These are phyloP conservation scores for Gyps fulvus DNA, from an alignment of 2,113 vertebrate species.

Conservation along the genomic window DNA sequence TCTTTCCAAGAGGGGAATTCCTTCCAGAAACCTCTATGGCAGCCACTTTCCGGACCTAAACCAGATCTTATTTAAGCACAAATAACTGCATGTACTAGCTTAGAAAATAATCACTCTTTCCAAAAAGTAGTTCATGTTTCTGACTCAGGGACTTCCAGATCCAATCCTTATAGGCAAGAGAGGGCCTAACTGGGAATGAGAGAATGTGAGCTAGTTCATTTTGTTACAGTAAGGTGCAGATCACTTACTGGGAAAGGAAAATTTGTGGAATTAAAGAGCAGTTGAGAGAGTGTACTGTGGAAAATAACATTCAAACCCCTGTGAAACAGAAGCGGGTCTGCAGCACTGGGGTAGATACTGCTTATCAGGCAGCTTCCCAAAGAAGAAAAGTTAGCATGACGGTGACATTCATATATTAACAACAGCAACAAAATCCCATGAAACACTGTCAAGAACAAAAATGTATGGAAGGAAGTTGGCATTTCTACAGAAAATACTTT, in stretches of 20 bases:
- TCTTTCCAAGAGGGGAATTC: neutral
- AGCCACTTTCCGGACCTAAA: neutral
- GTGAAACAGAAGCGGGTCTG: neutral
- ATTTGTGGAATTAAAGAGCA: neutral
- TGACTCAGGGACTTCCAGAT: neutral
- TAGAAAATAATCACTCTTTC: neutral
- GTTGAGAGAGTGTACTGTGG: neutral
- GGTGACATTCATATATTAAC: neutral
- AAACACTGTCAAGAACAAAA: neutral
- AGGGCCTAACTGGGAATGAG: neutral
- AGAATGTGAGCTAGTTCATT: neutral
- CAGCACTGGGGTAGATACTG: neutral
- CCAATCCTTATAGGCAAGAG: neutral
- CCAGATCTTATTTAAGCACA: neutral
- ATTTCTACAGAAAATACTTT: neutral
- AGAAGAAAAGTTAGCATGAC: neutral
- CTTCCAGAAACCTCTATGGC: neutral
- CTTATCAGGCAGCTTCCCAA: neutral
- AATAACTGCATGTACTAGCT: neutral
- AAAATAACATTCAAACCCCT: neutral
- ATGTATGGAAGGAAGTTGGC: neutral
- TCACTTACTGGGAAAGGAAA: neutral
- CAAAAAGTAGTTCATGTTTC: neutral
- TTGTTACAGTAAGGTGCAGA: neutral
- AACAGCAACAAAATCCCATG: neutral